These are phyloP conservation scores for Drosophila peninsularis DNA, from an alignment of 2,888 invertebrate genomes.

Conservation along the genomic window DNA sequence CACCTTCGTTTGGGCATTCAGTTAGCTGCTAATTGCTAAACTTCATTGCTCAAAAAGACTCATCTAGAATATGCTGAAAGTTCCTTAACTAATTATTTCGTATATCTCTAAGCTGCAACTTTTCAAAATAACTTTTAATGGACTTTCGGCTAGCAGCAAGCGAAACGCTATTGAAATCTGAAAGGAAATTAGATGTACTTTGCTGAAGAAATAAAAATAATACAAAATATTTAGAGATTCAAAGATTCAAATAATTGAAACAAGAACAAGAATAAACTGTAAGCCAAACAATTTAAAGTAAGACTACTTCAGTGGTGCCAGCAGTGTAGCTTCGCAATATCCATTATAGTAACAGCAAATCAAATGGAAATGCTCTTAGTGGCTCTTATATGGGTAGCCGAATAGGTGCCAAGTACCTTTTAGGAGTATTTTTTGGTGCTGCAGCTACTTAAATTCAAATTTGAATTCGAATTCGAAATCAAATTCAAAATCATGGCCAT, in stretches of 20 bases:
- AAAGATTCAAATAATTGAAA: no score
- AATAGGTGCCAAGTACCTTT: constrained; percentile 55
- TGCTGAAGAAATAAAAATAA: no score
- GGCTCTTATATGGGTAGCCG: constrained; percentile 26
- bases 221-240: no score
- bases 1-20: background rate
- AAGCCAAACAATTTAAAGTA: no score
- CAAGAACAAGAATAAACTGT: no score
- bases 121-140: constrained; percentile 22
- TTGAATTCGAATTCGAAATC: constrained; percentile 53
- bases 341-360: background rate
- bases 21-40: constrained; percentile 4
- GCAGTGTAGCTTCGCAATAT: background rate
- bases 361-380: constrained; percentile 28
- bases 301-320: background rate
- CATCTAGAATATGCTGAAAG: constrained; percentile 12
- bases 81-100: constrained; percentile 15
- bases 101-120: constrained; percentile 4
- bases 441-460: constrained; percentile 53
- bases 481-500: constrained; percentile 78
- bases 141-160: background rate
- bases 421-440: constrained; percentile 28
- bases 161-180: no score
- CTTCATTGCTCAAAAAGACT: background rate
- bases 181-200: no score